phyloP scores from a whole-genome alignment of 2,888 invertebrate genomes.

The Alentia gelatinosa region DNA sequence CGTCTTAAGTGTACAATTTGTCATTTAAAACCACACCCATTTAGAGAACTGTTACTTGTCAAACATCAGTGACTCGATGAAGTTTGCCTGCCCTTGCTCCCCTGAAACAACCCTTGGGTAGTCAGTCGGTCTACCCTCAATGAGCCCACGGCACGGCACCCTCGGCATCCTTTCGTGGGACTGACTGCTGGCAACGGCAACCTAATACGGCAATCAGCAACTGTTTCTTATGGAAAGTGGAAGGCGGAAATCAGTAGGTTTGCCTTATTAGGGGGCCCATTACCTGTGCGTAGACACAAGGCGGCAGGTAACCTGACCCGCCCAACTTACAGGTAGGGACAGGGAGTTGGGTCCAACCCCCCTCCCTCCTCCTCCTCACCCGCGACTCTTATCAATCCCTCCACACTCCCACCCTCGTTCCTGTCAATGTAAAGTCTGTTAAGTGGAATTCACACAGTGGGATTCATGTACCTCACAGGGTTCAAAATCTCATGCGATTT shows the following conservation, averaged over 20 bases:
- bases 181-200: background rate
- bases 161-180: background rate
- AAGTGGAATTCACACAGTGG: no score
- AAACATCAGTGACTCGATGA: background rate
- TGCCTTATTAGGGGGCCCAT: background rate
- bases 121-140: no score
- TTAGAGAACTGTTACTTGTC: background rate
- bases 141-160: no score
- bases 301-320: background rate
- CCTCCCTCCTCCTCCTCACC: no score
- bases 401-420: no score
- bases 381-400: no score
- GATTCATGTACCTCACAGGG: no score
- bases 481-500: no score
- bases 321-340: background rate
- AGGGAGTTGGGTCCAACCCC: background rate
- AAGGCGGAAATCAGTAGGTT: conserved; percentile 1
- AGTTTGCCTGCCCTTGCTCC: background rate
- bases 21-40: conserved; percentile 10
- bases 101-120: no score
- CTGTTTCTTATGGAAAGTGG: background rate
- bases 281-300: background rate
- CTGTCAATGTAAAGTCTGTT: no score
- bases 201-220: background rate
- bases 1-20: conserved; percentile 3